phyloP scores from a whole-genome alignment of 2,888 invertebrate genomes.

The Eilema sororculum region DNA sequence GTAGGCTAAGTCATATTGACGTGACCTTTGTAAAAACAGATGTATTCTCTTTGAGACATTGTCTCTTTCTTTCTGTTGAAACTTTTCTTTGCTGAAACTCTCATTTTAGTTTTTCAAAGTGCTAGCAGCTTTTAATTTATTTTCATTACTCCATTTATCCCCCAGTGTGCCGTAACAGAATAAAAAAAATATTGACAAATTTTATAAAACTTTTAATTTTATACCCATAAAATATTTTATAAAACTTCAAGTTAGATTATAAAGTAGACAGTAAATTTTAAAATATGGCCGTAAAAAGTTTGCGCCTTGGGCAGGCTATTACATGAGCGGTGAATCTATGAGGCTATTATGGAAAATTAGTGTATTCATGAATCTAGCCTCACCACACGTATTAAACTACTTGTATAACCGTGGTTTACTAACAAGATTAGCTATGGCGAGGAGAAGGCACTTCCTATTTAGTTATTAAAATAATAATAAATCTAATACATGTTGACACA shows the following conservation, averaged over 20 bases:
- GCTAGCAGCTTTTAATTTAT: no score
- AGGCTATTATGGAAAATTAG: slow-evolving; percentile 6
- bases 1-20: no score
- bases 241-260: background rate
- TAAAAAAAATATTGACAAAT: background rate
- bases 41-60: no score
- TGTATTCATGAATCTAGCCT: background rate
- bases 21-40: no score
- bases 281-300: background rate
- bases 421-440: background rate
- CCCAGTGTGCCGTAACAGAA: no score
- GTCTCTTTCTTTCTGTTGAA: no score
- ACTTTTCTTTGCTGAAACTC: no score
- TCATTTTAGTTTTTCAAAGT: no score
- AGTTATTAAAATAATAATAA: no score
- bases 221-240: background rate
- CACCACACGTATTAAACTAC: slow-evolving; percentile 1
- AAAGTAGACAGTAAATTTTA: slow-evolving; percentile 5
- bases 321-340: background rate
- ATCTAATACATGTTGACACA: no score
- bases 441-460: background rate
- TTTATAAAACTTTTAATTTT: background rate
- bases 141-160: no score
- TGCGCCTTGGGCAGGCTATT: background rate
- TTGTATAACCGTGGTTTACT: background rate